Percentiles rank a stretch among this genome's conserved stretches.
These are phyloP conservation scores for Sinodicranocentrus sp. DNA, from an alignment of 2,888 invertebrate genomes.

Conservation along the genomic window DNA sequence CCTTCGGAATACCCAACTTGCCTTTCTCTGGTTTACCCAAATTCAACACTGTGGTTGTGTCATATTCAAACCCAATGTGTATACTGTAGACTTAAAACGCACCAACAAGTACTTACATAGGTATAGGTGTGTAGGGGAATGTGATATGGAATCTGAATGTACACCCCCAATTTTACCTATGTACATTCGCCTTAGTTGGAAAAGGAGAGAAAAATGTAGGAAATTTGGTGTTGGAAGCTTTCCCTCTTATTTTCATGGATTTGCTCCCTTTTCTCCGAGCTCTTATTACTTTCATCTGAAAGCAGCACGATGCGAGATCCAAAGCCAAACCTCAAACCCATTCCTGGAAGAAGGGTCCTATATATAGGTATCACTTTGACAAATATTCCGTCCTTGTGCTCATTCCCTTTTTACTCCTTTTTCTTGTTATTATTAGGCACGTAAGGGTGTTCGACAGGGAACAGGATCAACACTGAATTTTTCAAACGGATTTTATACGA, in stretches of 20 bases:
- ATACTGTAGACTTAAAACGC: neutral
- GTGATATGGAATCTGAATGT: neutral
- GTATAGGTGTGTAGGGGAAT: neutral
- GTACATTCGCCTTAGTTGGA: neutral
- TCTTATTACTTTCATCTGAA: conserved; percentile 23
- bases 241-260: conserved; percentile 18
- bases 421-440: conserved; percentile 15
- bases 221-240: conserved; percentile 43
- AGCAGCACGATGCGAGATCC: neutral
- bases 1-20: conserved; percentile 40
- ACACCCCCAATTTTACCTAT: neutral
- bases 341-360: neutral
- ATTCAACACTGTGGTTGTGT: conserved; percentile 47
- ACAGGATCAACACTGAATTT: conserved; percentile 37
- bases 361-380: conserved; percentile 24
- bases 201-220: neutral
- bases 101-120: neutral
- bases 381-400: conserved; percentile 48
- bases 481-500: neutral
- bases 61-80: conserved; percentile 19
- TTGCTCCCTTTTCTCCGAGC: neutral
- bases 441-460: conserved; percentile 10
- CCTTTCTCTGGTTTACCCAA: conserved; percentile 25
- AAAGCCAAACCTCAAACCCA: conserved; percentile 10
- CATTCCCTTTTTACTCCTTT: conserved; percentile 8